phyloP scores from a whole-genome alignment of 2,888 invertebrate species.

The Synergus itoensis region DNA sequence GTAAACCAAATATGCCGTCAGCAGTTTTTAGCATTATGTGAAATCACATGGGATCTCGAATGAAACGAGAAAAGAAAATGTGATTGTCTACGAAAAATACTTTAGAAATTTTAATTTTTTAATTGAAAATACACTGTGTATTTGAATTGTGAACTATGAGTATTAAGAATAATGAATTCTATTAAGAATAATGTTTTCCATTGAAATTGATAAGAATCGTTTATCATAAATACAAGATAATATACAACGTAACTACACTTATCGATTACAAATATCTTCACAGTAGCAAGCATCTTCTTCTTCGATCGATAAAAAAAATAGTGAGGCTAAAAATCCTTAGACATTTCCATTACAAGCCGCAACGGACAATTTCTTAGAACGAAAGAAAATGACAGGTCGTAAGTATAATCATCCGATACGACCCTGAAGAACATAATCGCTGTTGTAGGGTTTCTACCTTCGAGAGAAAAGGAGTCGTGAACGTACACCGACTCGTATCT shows the following conservation, averaged over 20 bases:
- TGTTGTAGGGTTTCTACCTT: slow-evolving; percentile 40
- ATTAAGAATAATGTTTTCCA: not conserved
- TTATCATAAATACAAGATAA: slow-evolving; percentile 7
- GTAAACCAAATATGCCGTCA: slow-evolving; percentile 62
- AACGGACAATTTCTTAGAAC: slow-evolving; percentile 28
- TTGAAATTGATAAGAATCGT: not conserved
- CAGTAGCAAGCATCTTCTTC: slow-evolving; percentile 14
- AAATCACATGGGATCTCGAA: slow-evolving; percentile 30
- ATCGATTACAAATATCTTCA: slow-evolving; percentile 5
- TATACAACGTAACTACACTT: not conserved
- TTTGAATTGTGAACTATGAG: no score
- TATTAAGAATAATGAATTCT: no score
- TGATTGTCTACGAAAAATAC: not conserved
- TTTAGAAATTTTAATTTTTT: not conserved
- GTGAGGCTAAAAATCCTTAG: not conserved
- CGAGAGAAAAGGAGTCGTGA: slow-evolving; percentile 29
- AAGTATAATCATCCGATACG: slow-evolving; percentile 34
- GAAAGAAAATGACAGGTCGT: slow-evolving; percentile 31
- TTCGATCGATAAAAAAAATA: slow-evolving; percentile 1
- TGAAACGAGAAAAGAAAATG: slow-evolving; percentile 2
- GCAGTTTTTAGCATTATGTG: slow-evolving; percentile 56
- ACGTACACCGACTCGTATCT: slow-evolving; percentile 58
- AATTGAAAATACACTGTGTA: no score
- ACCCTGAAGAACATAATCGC: slow-evolving; percentile 38
- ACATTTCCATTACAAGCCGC: slow-evolving; percentile 29